phyloP scores from a whole-genome alignment of 2,113 vertebrate genomes.

The Apteryx owenii region DNA sequence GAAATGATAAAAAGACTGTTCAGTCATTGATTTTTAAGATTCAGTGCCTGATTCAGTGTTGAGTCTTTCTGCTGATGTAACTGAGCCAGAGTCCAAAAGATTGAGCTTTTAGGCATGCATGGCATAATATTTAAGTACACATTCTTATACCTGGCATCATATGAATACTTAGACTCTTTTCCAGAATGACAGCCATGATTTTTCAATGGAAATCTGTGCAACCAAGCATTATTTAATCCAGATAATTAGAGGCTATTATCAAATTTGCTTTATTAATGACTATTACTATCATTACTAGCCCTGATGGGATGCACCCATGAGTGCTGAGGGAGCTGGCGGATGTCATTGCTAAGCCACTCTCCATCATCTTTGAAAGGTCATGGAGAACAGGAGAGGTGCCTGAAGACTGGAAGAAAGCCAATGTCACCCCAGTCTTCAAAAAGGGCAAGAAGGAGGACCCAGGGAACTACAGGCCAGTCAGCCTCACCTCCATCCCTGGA shows the following conservation, averaged over 20 bases:
- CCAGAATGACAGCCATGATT: background rate
- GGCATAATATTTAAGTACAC: background rate
- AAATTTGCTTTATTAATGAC: background rate
- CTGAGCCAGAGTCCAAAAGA: background rate
- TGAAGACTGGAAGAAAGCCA: too few species aligned
- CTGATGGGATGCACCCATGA: too few species aligned
- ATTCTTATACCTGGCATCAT: background rate
- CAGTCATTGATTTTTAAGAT: background rate
- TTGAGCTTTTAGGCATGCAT: background rate
- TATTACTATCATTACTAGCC: background rate
- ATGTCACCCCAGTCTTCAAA: too few species aligned
- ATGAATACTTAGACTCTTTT: background rate
- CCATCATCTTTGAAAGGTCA: too few species aligned
- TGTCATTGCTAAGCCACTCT: too few species aligned
- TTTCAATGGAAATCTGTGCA: background rate
- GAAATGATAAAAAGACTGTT: background rate
- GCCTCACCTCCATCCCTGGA: too few species aligned
- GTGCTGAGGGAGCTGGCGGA: too few species aligned
- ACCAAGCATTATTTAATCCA: background rate
- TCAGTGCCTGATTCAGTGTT: fast-evolving
- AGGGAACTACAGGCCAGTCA: too few species aligned
- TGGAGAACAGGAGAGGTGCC: too few species aligned
- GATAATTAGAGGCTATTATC: background rate
- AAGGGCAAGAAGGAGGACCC: too few species aligned
- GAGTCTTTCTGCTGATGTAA: background rate